These are phyloP conservation scores for Acanthococcus lagerstroemiae DNA, from an alignment of 2,888 invertebrate species.

Conservation along the genomic window DNA sequence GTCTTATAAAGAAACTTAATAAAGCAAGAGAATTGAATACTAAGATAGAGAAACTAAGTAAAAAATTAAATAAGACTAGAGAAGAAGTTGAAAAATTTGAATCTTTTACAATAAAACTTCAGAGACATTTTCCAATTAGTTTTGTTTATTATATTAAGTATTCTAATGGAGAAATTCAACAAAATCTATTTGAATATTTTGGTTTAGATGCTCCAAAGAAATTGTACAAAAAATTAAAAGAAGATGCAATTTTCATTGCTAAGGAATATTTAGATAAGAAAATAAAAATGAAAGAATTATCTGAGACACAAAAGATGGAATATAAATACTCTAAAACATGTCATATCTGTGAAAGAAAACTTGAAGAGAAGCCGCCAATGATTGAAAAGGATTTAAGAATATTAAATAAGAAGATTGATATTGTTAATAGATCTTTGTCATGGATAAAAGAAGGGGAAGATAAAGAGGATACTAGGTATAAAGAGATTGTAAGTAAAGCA, in stretches of 20 bases:
- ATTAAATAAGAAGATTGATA: background rate
- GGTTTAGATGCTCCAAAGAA: constrained; percentile 3
- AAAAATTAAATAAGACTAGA: background rate
- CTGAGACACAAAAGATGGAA: background rate
- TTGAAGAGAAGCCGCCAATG: background rate
- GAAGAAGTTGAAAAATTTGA: constrained; percentile 1
- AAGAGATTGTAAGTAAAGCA: no score
- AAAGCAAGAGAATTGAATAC: background rate
- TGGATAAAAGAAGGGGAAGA: background rate
- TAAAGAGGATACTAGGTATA: no score
- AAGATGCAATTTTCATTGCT: background rate
- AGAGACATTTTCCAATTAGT: constrained; percentile 1
- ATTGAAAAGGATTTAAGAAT: background rate
- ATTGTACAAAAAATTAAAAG: background rate
- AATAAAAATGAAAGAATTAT: background rate
- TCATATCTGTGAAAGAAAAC: background rate
- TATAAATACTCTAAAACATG: background rate
- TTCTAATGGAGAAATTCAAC: no score
- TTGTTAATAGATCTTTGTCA: background rate
- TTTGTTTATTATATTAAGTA: constrained; percentile 1
- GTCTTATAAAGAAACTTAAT: background rate
- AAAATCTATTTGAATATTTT: no score
- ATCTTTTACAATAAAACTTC: constrained; percentile 1
- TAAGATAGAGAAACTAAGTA: background rate
- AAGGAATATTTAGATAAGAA: background rate